Conservation (phyloP, 2,888 invertebrate genomes). For the Drosophila mulleri region DNA sequence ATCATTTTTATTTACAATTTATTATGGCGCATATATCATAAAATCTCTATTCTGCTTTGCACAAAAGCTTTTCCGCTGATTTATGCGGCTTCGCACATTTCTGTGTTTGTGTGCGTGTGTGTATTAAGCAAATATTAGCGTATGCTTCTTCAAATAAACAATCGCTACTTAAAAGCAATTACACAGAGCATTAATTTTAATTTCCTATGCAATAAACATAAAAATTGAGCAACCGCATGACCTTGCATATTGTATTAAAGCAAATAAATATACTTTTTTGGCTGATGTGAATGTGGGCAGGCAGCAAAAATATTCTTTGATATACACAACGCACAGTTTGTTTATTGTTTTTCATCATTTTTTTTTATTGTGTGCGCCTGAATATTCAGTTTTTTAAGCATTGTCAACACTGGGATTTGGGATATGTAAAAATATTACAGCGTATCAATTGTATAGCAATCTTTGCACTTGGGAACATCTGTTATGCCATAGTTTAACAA, state of each 20-base stretch:
- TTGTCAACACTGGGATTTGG: conserved; percentile 40
- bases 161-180: conserved; percentile 43
- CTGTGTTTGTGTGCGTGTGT: not conserved
- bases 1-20: conserved; percentile 56
- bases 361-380: not conserved
- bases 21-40: conserved; percentile 42
- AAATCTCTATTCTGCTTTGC: not conserved
- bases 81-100: conserved; percentile 17
- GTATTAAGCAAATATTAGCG: conserved; percentile 25
- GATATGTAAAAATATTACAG: conserved; percentile 14
- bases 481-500: conserved; percentile 8
- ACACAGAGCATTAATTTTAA: conserved; percentile 34
- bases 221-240: conserved; percentile 9
- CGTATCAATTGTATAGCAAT: conserved; percentile 18
- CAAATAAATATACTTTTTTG: conserved; percentile 1
- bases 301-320: not conserved
- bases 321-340: not conserved
- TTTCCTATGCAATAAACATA: conserved; percentile 20
- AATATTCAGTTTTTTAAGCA: conserved; percentile 18
- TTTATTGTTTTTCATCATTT: conserved; percentile 11
- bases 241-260: conserved; percentile 13
- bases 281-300: conserved; percentile 1
- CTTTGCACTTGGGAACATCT: conserved; percentile 13
- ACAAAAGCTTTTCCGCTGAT: conserved; percentile 20
- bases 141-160: conserved; percentile 24